Percentiles rank a stretch among this genome's conserved stretches.
These are phyloP conservation scores for Sycophaga agraensis DNA, from an alignment of 1,140 invertebrate genomes.

Conservation along the genomic window DNA sequence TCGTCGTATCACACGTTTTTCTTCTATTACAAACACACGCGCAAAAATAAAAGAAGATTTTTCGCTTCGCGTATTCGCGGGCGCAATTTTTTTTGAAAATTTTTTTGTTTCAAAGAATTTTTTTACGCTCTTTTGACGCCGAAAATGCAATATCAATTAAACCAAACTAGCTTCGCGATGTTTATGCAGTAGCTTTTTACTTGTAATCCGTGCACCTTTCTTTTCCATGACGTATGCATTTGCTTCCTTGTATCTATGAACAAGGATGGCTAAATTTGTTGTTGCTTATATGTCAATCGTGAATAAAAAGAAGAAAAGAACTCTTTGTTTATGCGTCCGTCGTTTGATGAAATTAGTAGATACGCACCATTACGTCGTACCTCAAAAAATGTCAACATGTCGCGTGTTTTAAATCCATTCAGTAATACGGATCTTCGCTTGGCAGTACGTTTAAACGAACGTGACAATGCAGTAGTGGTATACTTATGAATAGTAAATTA, in stretches of 20 bases:
- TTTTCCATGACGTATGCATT: no score
- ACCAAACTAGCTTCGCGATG: no score
- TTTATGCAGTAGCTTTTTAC: no score
- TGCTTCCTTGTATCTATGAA: neutral
- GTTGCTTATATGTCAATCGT: neutral
- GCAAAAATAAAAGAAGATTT: constrained; percentile 12
- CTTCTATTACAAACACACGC: constrained; percentile 3
- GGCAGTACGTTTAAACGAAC: constrained; percentile 54
- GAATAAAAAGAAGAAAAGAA: constrained; percentile 10
- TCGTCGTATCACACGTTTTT: constrained; percentile 19
- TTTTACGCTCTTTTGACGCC: no score
- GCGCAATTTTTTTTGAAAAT: neutral
- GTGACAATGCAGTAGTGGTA: constrained; percentile 59
- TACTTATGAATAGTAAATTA: constrained; percentile 31
- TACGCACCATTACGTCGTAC: constrained; percentile 52
- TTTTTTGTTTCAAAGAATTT: no score
- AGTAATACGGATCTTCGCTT: constrained; percentile 44
- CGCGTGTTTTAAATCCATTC: constrained; percentile 37
- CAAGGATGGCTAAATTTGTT: no score
- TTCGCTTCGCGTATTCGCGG: neutral
- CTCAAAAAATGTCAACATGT: constrained; percentile 46
- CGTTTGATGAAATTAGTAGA: constrained; percentile 26
- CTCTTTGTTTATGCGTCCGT: neutral
- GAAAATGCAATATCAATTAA: no score
- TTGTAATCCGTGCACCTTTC: neutral